phyloP scores from a whole-genome alignment of 2,888 invertebrate species.

The Prenolepis imparis region DNA sequence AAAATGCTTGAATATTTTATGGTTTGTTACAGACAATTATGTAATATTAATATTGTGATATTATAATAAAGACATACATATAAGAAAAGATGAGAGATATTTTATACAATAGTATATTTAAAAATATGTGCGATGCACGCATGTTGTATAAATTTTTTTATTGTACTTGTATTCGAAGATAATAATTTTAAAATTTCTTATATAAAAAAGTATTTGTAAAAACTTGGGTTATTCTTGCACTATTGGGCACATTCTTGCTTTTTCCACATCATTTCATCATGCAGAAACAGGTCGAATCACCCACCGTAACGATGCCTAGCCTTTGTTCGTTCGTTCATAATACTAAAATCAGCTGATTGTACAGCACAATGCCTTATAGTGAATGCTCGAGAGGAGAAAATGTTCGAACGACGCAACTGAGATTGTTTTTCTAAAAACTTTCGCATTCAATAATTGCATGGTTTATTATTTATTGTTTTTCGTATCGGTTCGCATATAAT shows the following conservation, averaged over 20 bases:
- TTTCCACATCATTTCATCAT: not conserved
- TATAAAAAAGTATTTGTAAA: not conserved
- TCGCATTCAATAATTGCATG: constrained; percentile 14
- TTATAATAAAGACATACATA: not conserved
- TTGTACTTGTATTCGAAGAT: not conserved
- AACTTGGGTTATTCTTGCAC: not conserved
- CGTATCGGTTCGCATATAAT: not conserved
- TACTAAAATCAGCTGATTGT: constrained; percentile 37
- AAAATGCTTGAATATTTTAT: not conserved
- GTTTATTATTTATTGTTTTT: not conserved
- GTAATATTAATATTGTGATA: not conserved
- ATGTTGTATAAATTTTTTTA: not conserved
- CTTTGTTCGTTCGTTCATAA: constrained; percentile 15
- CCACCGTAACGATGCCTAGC: constrained; percentile 36
- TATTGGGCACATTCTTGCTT: not conserved
- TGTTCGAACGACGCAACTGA: not conserved
- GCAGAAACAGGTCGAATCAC: constrained; percentile 27
- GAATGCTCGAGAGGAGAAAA: constrained; percentile 32
- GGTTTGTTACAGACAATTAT: not conserved
- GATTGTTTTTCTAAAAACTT: constrained; percentile 17
- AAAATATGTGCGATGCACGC: not conserved
- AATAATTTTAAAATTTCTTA: not conserved
- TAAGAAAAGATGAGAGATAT: too few relatives aligned
- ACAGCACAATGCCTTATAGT: constrained; percentile 2
- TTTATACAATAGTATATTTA: not conserved